A percentile compares a stretch with the other conserved stretches of the same genome.
These are phyloP conservation scores for Platypus cylindrus DNA, from an alignment of 2,888 invertebrate genomes.

Conservation along the genomic window DNA sequence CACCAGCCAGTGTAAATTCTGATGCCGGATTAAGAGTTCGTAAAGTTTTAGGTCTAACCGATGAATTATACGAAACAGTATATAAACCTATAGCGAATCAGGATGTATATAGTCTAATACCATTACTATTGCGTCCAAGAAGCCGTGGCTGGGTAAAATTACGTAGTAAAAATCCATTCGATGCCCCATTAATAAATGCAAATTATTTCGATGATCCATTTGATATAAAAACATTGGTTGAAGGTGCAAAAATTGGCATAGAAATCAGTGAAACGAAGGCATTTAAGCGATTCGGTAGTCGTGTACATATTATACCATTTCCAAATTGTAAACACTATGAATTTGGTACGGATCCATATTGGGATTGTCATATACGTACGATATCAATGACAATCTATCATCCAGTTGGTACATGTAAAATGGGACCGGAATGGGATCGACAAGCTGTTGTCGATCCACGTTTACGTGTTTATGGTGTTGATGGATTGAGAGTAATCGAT, in stretches of 20 bases:
- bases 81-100: constrained; percentile 68
- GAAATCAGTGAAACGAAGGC: constrained; percentile 60
- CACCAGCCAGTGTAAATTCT: constrained; percentile 75
- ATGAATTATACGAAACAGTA: constrained; percentile 65
- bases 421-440: constrained; percentile 69
- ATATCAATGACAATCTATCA: constrained; percentile 86
- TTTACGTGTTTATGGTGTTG: constrained; percentile 62
- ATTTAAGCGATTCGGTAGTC: constrained; percentile 48
- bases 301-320: constrained; percentile 59
- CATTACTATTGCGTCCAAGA: constrained; percentile 64
- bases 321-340: constrained; percentile 64
- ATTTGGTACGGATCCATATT: constrained; percentile 69
- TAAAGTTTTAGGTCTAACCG: constrained; percentile 68
- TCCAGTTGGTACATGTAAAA: constrained; percentile 78
- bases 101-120: constrained; percentile 76
- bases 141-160: constrained; percentile 68
- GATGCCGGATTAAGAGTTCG: constrained; percentile 58
- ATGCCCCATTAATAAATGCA: constrained; percentile 80
- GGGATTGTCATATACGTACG: constrained; percentile 76
- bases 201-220: constrained; percentile 78
- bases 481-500: constrained; percentile 70
- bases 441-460: constrained; percentile 74
- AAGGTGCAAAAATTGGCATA: constrained; percentile 67
- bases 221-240: constrained; percentile 69
- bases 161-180: constrained; percentile 69